phyloP scores from a whole-genome alignment of 2,888 invertebrate genomes.

The Nymphalis c-album region DNA sequence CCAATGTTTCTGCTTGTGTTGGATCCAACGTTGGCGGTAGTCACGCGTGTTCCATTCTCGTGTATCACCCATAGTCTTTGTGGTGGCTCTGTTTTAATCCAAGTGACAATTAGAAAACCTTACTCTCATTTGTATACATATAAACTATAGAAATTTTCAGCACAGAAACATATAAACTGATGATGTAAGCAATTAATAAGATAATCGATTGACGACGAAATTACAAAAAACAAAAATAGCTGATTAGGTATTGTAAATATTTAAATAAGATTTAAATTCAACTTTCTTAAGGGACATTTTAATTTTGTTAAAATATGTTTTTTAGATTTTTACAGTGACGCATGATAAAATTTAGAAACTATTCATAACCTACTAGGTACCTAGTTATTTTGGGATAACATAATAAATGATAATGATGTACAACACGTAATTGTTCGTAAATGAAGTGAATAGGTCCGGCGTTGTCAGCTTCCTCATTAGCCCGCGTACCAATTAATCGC shows the following conservation, averaged over 20 bases:
- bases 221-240: no score
- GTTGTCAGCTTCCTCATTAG: constrained; percentile 79
- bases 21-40: constrained; percentile 82
- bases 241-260: no score
- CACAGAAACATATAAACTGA: no score
- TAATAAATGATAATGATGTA: constrained; percentile 49
- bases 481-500: constrained; percentile 69
- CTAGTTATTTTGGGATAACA: constrained; percentile 13
- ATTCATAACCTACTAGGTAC: not conserved
- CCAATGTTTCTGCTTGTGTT: constrained; percentile 82
- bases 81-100: constrained; percentile 85
- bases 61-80: constrained; percentile 90
- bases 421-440: constrained; percentile 70
- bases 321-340: no score
- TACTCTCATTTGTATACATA: not conserved
- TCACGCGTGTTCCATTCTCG: constrained; percentile 87
- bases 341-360: not conserved
- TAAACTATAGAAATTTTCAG: no score
- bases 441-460: constrained; percentile 77
- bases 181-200: no score
- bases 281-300: no score
- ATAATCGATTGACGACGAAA: no score
- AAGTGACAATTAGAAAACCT: not conserved
- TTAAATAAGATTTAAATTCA: no score
- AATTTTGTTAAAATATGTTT: no score